Conservation (phyloP, 2,113 vertebrate genomes). For the Dasyprocta punctata region DNA sequence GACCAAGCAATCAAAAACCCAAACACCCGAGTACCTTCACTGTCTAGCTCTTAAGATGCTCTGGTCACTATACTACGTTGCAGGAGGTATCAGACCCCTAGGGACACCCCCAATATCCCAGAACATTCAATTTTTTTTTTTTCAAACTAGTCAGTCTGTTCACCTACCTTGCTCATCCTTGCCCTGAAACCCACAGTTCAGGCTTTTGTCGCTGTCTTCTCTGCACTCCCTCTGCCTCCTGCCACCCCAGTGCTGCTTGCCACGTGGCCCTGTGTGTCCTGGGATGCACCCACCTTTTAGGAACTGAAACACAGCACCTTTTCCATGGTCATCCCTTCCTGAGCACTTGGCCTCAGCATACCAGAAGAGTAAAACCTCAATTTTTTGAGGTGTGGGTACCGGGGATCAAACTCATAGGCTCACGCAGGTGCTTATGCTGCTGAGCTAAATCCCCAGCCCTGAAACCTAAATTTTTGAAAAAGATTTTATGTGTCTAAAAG, state of each 20-base stretch:
- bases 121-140: background rate
- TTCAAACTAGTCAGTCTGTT: background rate
- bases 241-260: background rate
- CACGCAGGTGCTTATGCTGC: no score
- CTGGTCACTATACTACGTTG: background rate
- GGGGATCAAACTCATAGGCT: no score
- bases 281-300: rapidly evolving
- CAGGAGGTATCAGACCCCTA: background rate
- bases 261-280: rapidly evolving
- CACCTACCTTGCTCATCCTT: background rate
- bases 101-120: no score
- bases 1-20: background rate
- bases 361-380: background rate
- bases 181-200: background rate
- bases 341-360: background rate
- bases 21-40: background rate
- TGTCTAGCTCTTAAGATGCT: background rate
- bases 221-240: background rate
- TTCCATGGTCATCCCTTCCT: background rate
- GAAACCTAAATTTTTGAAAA: background rate
- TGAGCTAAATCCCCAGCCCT: no score
- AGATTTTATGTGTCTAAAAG: background rate
- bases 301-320: background rate
- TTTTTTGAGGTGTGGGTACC: no score
- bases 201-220: background rate